Percentiles rank a stretch among this genome's conserved stretches.
Conservation (phyloP, 2,797 vertebrate species). For the Peromyscus nudipes region DNA sequence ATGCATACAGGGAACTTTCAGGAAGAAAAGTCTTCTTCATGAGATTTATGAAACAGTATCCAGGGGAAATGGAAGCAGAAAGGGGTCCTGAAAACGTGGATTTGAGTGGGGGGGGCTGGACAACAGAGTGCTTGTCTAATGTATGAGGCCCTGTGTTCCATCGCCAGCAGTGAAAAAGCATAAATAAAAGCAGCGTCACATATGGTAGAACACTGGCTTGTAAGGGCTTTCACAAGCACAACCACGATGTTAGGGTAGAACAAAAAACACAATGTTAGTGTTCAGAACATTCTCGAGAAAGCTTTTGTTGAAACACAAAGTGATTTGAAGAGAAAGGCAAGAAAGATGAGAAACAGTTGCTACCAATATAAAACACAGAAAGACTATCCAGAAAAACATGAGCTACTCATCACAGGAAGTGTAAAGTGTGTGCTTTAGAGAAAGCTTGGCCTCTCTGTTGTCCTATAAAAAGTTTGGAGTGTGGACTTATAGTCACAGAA, state of each 20-base stretch:
- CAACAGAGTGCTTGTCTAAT: neutral
- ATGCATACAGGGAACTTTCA: slow-evolving; percentile 7
- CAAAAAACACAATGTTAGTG: neutral
- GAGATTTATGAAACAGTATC: slow-evolving; percentile 30
- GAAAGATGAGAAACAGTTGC: neutral
- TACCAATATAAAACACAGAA: neutral
- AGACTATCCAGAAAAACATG: neutral
- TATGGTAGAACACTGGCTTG: neutral
- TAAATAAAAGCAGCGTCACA: neutral
- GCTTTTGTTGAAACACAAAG: neutral
- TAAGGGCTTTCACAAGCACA: neutral
- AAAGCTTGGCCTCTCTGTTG: neutral
- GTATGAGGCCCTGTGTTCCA: neutral
- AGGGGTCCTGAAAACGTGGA: neutral
- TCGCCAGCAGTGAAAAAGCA: neutral
- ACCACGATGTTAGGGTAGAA: neutral
- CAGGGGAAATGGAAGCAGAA: slow-evolving; percentile 18
- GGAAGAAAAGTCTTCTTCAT: slow-evolving; percentile 43
- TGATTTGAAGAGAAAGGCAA: neutral
- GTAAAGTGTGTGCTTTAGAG: neutral
- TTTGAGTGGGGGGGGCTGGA: neutral
- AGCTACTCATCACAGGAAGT: neutral
- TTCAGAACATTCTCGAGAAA: neutral
- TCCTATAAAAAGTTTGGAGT: neutral
- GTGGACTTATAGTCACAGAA: neutral